Conservation (phyloP, 2,797 vertebrate genomes). For the Manis pentadactyla region DNA sequence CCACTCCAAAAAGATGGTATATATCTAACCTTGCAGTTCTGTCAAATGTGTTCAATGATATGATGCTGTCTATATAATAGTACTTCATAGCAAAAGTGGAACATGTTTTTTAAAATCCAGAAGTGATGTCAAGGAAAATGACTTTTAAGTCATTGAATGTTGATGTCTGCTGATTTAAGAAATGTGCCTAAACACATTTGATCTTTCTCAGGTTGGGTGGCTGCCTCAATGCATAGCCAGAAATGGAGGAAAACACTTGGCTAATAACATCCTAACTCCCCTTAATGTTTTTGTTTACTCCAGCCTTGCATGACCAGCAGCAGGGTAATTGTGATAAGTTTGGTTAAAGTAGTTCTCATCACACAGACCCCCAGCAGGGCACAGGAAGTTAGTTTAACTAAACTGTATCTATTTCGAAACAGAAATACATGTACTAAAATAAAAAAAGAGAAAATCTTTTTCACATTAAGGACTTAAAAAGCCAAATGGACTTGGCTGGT, state of each 20-base stretch:
- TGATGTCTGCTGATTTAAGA: constrained; percentile 61
- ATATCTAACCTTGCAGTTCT: neutral
- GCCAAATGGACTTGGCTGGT: constrained; percentile 8
- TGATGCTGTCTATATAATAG: neutral
- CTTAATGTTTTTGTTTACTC: constrained; percentile 84
- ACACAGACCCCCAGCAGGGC: constrained; percentile 76
- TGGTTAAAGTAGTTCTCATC: constrained; percentile 80
- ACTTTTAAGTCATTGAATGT: constrained; percentile 45
- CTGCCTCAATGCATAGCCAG: constrained; percentile 68
- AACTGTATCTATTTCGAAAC: constrained; percentile 75
- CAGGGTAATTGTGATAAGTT: constrained; percentile 80
- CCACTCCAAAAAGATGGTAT: neutral
- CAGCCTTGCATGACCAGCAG: constrained; percentile 84
- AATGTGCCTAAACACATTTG: constrained; percentile 72
- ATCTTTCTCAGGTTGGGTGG: constrained; percentile 74
- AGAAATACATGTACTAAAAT: constrained; percentile 62
- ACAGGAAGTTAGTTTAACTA: constrained; percentile 75
- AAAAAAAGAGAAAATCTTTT: constrained; percentile 55
- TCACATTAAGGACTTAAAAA: constrained; percentile 43
- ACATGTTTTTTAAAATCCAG: constrained; percentile 25
- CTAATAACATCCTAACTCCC: constrained; percentile 82
- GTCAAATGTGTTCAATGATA: neutral
- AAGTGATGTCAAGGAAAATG: constrained; percentile 40
- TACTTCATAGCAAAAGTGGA: neutral
- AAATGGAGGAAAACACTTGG: constrained; percentile 81